phyloP scores from a whole-genome alignment of 2,797 vertebrate species.

The Lithobates pipiens region DNA sequence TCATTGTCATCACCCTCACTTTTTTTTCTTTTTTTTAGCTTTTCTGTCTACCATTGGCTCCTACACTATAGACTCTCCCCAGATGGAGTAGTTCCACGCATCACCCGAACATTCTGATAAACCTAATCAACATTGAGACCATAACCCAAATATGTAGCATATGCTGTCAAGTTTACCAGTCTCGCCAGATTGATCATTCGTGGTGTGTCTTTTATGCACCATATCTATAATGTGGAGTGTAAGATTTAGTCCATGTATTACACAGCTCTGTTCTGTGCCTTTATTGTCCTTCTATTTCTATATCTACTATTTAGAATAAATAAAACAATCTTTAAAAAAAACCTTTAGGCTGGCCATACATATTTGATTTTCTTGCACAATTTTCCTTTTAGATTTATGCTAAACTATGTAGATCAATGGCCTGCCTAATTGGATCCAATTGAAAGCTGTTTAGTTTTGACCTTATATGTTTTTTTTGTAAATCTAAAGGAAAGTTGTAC shows the following conservation, averaged over 20 bases:
- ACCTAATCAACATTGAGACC: neutral
- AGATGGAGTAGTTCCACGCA: too few species aligned
- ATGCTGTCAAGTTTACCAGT: neutral
- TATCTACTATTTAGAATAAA: neutral
- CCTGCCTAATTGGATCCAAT: too few species aligned
- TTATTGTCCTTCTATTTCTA: neutral
- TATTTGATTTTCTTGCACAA: too few species aligned
- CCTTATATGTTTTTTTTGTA: too few species aligned
- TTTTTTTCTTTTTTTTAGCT: too few species aligned
- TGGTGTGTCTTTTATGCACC: neutral
- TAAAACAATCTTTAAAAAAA: neutral
- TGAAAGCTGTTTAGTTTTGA: too few species aligned
- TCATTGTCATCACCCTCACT: neutral
- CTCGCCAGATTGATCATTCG: neutral
- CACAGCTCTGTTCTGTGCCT: neutral
- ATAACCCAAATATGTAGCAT: neutral
- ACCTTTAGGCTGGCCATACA: neutral
- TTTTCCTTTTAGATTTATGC: too few species aligned
- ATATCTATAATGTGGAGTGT: neutral
- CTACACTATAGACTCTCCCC: neutral
- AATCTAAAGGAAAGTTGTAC: too few species aligned
- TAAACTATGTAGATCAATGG: too few species aligned
- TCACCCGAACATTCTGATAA: neutral
- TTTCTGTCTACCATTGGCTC: neutral
- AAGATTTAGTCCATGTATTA: neutral